Conservation (phyloP, 2,888 invertebrate genomes). For the Spisula solida region DNA sequence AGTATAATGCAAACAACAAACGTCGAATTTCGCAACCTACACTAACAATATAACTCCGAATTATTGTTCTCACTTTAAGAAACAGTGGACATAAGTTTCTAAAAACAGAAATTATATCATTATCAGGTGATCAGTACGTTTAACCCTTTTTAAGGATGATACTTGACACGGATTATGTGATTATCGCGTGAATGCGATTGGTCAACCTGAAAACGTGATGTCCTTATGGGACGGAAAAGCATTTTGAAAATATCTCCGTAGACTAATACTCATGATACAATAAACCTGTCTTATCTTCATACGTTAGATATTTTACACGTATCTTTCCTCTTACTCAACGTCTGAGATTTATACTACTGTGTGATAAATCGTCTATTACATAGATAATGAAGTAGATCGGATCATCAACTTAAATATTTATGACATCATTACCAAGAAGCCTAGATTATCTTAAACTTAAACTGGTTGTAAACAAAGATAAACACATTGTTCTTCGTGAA, state of each 20-base stretch:
- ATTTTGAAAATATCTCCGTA: neutral
- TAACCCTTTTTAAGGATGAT: too few species aligned
- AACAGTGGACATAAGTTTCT: too few species aligned
- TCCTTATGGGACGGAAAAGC: neutral
- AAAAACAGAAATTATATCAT: too few species aligned
- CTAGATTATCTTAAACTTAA: neutral
- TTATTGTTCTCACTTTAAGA: too few species aligned
- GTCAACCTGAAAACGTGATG: neutral
- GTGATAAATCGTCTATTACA: slow-evolving; percentile 1
- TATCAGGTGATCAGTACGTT: too few species aligned
- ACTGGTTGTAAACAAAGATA: neutral
- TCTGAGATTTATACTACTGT: neutral
- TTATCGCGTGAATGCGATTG: neutral
- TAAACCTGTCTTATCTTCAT: neutral
- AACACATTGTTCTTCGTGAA: neutral
- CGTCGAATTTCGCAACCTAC: too few species aligned
- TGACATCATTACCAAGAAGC: neutral
- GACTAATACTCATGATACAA: neutral
- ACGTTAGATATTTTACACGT: neutral
- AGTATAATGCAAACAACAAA: too few species aligned
- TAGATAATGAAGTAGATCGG: neutral
- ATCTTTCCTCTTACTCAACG: neutral
- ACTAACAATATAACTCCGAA: too few species aligned
- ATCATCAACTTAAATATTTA: neutral
- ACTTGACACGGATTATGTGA: neutral